A percentile compares a stretch with the other conserved stretches of the same genome.
Conservation (phyloP, 2,888 invertebrate genomes). For the Caenorhabditis japonica region DNA sequence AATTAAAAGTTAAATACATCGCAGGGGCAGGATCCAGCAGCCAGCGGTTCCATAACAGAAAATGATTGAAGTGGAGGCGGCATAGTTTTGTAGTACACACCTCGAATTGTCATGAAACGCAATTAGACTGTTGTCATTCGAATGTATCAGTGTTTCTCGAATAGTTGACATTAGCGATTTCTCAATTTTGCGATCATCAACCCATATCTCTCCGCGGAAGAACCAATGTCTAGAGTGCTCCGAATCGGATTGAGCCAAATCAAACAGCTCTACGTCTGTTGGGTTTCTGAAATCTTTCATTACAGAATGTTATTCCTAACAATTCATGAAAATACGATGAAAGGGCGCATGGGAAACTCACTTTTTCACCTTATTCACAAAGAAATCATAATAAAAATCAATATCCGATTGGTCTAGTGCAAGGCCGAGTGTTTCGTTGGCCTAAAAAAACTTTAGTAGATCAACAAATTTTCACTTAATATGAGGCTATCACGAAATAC, state of each 20-base stretch:
- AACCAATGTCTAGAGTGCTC: slow-evolving; percentile 97
- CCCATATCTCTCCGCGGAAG: slow-evolving; percentile 82
- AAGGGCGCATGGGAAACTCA: too few relatives aligned
- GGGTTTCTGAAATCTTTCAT: slow-evolving; percentile 85
- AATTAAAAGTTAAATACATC: neutral
- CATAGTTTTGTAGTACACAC: too few relatives aligned
- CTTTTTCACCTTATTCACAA: slow-evolving; percentile 63
- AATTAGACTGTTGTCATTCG: slow-evolving; percentile 93
- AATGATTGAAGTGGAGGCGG: too few relatives aligned
- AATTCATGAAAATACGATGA: too few relatives aligned
- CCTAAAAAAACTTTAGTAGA: too few relatives aligned
- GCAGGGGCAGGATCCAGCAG: neutral
- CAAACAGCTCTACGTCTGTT: slow-evolving; percentile 96
- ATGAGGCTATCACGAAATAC: too few relatives aligned
- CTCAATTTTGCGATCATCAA: slow-evolving; percentile 84
- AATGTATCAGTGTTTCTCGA: slow-evolving; percentile 87
- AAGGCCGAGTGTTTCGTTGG: slow-evolving; percentile 61
- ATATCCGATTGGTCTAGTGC: slow-evolving; percentile 68
- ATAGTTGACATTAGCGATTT: slow-evolving; percentile 92
- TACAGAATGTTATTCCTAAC: too few relatives aligned
- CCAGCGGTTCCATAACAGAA: slow-evolving; percentile 10
- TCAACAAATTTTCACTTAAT: too few relatives aligned
- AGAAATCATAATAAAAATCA: slow-evolving; percentile 69
- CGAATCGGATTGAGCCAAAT: slow-evolving; percentile 88
- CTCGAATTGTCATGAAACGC: slow-evolving; percentile 97